Evolutionary conservation across 2,797 vertebrate species (phyloP).

Genomic region (Sebastes matsubarae): DNA sequence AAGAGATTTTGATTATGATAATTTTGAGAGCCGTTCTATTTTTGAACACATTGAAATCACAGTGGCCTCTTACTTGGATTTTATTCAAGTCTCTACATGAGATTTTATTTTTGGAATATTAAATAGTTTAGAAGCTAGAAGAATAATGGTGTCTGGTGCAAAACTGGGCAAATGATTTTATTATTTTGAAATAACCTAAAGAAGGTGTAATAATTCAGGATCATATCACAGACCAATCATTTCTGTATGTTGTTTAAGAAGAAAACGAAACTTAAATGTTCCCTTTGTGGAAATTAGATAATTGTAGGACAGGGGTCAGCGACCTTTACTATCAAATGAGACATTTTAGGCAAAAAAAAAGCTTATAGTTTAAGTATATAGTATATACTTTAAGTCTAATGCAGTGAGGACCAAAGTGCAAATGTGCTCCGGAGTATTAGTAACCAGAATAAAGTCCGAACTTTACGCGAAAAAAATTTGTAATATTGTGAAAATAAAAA

Average conservation of each 20-base stretch:
- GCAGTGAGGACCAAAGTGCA: no score
- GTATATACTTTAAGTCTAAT: no score
- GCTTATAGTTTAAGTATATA: no score
- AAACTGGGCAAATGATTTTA: background rate
- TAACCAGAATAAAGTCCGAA: no score
- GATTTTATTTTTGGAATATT: constrained; percentile 38
- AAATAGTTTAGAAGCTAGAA: background rate
- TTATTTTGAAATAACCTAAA: background rate
- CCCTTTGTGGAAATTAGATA: background rate
- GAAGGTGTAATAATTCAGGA: background rate
- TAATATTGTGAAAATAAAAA: no score
- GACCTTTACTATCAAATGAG: no score
- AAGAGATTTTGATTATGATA: constrained; percentile 62
- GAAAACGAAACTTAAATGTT: background rate
- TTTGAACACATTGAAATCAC: constrained; percentile 43
- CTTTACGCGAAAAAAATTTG: no score
- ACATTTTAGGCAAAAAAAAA: no score
- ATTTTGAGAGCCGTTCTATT: constrained; percentile 47
- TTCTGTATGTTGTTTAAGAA: background rate
- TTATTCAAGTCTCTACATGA: constrained; percentile 29
- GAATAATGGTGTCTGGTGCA: constrained; percentile 1
- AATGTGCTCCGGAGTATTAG: no score
- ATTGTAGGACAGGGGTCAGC: no score
- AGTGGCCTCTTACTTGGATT: constrained; percentile 4
- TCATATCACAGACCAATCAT: background rate